phyloP scores from a whole-genome alignment of 1,140 invertebrate species.

The Anoplolepis gracilipes region DNA sequence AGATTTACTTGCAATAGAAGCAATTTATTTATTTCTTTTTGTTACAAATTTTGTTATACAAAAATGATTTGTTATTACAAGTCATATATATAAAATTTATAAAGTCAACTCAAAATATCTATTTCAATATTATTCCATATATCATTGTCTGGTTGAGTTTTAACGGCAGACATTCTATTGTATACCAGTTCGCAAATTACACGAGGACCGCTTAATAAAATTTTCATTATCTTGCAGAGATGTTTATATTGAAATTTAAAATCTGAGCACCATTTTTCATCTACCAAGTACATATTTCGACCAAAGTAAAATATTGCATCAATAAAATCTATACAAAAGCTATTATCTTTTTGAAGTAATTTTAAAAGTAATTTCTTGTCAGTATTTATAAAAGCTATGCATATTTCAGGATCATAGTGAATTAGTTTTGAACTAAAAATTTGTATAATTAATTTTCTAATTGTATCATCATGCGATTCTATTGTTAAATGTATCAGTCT shows the following conservation, averaged over 20 bases:
- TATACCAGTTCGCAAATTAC: conserved; percentile 67
- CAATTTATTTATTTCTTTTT: conserved; percentile 23
- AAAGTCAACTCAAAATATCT: conserved; percentile 30
- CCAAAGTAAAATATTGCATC: conserved; percentile 87
- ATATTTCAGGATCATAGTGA: conserved; percentile 84
- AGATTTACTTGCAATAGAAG: neutral
- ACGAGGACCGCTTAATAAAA: conserved; percentile 71
- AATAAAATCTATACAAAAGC: conserved; percentile 85
- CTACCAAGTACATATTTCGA: conserved; percentile 80
- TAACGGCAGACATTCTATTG: conserved; percentile 77
- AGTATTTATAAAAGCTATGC: conserved; percentile 82
- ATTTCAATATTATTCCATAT: conserved; percentile 82
- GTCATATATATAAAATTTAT: neutral
- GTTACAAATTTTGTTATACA: conserved; percentile 22
- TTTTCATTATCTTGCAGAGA: conserved; percentile 83
- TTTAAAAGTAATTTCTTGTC: conserved; percentile 81
- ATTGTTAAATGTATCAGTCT: conserved; percentile 72
- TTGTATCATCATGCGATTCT: conserved; percentile 75
- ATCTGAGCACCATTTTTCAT: conserved; percentile 81
- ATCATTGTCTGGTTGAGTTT: conserved; percentile 69
- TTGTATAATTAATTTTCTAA: conserved; percentile 84
- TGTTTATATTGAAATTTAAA: conserved; percentile 85
- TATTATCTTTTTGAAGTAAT: conserved; percentile 83
- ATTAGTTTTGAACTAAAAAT: conserved; percentile 83
- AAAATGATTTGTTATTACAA: conserved; percentile 46